Base-by-base conservation (phyloP, 1,140 invertebrate genomes). In the Eriocheir sinensis region DNA sequence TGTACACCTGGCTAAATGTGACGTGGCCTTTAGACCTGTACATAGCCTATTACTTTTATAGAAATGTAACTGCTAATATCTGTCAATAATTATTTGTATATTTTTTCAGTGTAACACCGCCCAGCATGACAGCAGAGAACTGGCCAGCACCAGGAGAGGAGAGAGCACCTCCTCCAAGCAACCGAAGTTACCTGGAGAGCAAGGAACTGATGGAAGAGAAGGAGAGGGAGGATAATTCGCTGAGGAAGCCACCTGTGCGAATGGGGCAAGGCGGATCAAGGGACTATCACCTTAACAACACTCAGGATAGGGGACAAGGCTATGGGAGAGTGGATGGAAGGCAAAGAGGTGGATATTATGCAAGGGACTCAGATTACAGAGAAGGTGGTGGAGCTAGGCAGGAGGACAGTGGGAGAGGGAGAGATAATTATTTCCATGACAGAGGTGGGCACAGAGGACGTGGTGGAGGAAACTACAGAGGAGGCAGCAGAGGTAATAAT, bases 131-230 rank as follows among this genome's bases (percentile, higher is more conserved):
- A 0, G 21, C 89, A 41, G 93, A 85, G 72, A 91, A 94, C 80
- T 94, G 93, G 93, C 93, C 93, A 48, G 93, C 93, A 40, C 93
- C 93, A n/a, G 93, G 93, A 40, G 93, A 94, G 48, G 93, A 94
- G 6, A 90, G 72, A 41, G 32, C 21, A n/a, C 60, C 80, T 40
- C 60, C 89, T 30, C n/a, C 93, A 53, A 94, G 93, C 30, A 94
- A 91, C 80, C 21, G 93, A 85, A 94, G 79, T 32, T 94, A 40
- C 89, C 32, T 94, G 36, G 93, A 94, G 48, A 94, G 93, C 80
- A 94, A 91, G 72, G 93, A 94, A 30, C n/a, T 94, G 81, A 94
- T 94, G 93, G 93, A 94, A 38, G 93, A 94, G 34, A 90, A 91
- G 27, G 93, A 94, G 32, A 30, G 86, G 30, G 79, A 94, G 32